phyloP scores from a whole-genome alignment of 2,113 vertebrate genomes.

The Mionectes macconnelli region DNA sequence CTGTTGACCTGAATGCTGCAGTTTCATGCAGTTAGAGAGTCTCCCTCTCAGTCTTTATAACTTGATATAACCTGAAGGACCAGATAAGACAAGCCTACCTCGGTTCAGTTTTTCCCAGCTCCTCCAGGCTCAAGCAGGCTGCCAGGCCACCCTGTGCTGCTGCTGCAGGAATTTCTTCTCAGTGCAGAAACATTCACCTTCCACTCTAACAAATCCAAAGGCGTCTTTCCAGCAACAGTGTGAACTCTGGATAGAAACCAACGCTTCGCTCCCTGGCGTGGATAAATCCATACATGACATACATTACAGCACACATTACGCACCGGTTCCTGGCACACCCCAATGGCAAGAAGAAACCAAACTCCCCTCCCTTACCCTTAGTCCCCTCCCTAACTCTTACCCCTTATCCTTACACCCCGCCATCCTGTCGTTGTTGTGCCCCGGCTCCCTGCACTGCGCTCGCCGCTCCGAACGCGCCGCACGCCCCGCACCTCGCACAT shows the following conservation, averaged over 20 bases:
- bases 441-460: background rate
- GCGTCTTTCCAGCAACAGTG: fast-evolving
- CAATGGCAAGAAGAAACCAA: background rate
- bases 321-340: background rate
- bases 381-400: background rate
- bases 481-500: too few species aligned
- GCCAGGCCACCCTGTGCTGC: fast-evolving
- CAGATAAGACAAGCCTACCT: background rate
- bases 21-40: background rate
- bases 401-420: background rate
- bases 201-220: fast-evolving
- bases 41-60: too few species aligned
- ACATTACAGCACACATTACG: background rate
- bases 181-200: fast-evolving
- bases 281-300: background rate
- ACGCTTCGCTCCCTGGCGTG: fast-evolving
- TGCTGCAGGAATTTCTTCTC: background rate
- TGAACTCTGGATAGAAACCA: background rate
- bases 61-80: fast-evolving
- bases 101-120: fast-evolving
- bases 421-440: background rate
- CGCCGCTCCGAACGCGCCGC: too few species aligned
- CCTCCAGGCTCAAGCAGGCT: background rate
- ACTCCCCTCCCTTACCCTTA: background rate
- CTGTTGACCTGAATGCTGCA: fast-evolving